Conservation (phyloP, 2,888 invertebrate species). For the Athalia cordata region DNA sequence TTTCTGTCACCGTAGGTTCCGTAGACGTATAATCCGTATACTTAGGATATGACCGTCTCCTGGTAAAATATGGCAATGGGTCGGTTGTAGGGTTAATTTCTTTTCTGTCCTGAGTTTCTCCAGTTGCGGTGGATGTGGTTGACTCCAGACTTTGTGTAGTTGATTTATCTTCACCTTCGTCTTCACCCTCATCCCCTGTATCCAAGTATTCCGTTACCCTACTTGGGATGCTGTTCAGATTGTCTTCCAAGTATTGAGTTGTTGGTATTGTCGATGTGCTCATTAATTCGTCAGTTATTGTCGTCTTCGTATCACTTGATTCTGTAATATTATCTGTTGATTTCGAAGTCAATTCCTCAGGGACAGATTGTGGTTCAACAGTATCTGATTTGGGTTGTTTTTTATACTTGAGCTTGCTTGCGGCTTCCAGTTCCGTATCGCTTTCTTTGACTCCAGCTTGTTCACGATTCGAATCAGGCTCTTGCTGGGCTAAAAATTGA, state of each 20-base stretch:
- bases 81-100: slow-evolving; percentile 46
- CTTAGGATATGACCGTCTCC: slow-evolving; percentile 61
- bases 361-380: not conserved
- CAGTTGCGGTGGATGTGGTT: slow-evolving; percentile 24
- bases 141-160: slow-evolving; percentile 44
- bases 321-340: not conserved
- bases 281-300: slow-evolving; percentile 9
- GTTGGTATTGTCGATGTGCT: slow-evolving; percentile 47
- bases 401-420: not conserved
- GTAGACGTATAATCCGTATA: slow-evolving; percentile 54
- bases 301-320: slow-evolving; percentile 18
- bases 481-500: slow-evolving; percentile 29
- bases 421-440: slow-evolving; percentile 6
- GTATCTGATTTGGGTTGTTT: not conserved
- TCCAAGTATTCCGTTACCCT: no score
- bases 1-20: slow-evolving; percentile 65
- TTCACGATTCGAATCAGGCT: not conserved
- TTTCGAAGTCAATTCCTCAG: not conserved
- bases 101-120: slow-evolving; percentile 48
- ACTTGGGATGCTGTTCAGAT: no score
- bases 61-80: slow-evolving; percentile 47
- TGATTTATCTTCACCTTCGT: not conserved
- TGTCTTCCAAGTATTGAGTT: not conserved
- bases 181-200: no score
- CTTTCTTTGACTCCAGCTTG: not conserved